Evolutionary conservation across 64 coral and sea anemone species (phyloP).

Genomic region (Astreopora myriophthalma): DNA sequence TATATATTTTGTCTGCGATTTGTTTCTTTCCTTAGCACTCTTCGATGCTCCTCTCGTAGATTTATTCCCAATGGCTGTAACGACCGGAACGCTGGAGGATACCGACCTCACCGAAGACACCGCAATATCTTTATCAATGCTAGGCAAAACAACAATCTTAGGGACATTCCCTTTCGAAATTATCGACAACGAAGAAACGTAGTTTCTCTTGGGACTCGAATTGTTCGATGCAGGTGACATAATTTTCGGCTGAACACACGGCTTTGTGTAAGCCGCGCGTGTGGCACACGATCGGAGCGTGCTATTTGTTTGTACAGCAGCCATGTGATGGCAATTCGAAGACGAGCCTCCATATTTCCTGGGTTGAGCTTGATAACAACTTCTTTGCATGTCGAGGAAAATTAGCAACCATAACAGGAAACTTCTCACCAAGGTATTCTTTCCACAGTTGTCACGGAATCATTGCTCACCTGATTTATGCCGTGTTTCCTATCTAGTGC

Average conservation of each 20-base stretch:
- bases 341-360: not conserved
- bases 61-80: not conserved
- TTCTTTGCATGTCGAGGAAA: not conserved
- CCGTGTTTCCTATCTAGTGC: not conserved
- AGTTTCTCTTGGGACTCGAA: slow-evolving; percentile 5
- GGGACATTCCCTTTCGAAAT: slow-evolving; percentile 23
- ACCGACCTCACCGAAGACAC: not conserved
- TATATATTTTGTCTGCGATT: not conserved
- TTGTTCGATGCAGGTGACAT: slow-evolving; percentile 3
- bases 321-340: not conserved
- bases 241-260: slow-evolving; percentile 17
- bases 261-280: not conserved
- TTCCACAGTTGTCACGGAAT: not conserved
- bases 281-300: not conserved
- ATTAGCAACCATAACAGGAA: not conserved
- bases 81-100: not conserved
- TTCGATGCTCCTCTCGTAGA: not conserved
- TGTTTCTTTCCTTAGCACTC: not conserved
- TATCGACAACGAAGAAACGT: slow-evolving; percentile 7
- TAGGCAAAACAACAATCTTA: slow-evolving; percentile 28
- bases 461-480: not conserved
- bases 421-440: not conserved
- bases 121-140: slow-evolving; percentile 35
- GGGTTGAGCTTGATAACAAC: not conserved
- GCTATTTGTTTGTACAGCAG: not conserved